phyloP scores from a whole-genome alignment of 2,888 invertebrate genomes.

The Anaspis maculata region DNA sequence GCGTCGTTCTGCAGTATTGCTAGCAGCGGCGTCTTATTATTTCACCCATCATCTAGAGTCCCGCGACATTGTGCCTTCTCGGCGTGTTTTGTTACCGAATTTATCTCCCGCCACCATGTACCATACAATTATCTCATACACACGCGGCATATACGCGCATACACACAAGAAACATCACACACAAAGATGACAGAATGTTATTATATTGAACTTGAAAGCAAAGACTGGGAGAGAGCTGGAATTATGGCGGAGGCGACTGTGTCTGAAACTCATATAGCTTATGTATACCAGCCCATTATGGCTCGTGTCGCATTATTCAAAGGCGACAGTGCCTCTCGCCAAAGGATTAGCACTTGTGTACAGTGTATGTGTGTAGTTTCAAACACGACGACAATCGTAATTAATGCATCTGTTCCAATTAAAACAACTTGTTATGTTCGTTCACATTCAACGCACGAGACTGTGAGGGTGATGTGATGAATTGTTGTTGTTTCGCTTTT shows the following conservation, averaged over 20 bases:
- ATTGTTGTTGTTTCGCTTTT: too few relatives aligned
- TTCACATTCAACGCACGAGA: too few relatives aligned
- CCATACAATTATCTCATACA: conserved; percentile 36
- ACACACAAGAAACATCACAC: too few relatives aligned
- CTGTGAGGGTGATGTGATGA: too few relatives aligned
- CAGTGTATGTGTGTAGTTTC: too few relatives aligned
- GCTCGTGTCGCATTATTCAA: conserved; percentile 27
- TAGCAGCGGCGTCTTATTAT: conserved; percentile 32
- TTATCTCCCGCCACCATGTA: conserved; percentile 38
- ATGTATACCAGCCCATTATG: conserved; percentile 20
- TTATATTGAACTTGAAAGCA: conserved; percentile 36
- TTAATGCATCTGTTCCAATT: too few relatives aligned
- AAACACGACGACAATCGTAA: too few relatives aligned
- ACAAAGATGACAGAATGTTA: conserved; percentile 38
- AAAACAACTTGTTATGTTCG: too few relatives aligned
- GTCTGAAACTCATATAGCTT: conserved; percentile 27
- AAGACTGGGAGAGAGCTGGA: conserved; percentile 27
- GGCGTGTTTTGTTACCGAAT: conserved; percentile 36
- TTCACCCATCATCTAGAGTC: conserved; percentile 20
- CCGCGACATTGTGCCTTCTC: conserved; percentile 21
- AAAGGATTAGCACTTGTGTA: too few relatives aligned
- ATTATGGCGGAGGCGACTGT: conserved; percentile 29
- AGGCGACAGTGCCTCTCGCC: conserved; percentile 12
- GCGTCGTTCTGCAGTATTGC: conserved; percentile 26
- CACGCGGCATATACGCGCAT: too few relatives aligned